phyloP scores from a whole-genome alignment of 2,113 vertebrate species.

The Rhodinocichla rosea region DNA sequence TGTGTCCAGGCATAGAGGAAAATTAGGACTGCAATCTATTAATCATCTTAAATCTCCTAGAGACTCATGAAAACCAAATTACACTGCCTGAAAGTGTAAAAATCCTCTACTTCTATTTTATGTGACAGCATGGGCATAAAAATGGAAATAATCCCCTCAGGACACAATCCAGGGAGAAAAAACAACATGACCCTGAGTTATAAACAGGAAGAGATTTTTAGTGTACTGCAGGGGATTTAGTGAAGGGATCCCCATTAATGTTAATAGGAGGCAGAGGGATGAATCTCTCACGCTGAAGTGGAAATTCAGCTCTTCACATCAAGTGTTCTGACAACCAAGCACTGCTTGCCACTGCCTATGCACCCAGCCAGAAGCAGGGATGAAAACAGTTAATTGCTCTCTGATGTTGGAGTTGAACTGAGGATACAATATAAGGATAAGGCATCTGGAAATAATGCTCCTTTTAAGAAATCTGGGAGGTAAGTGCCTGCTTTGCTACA shows the following conservation, averaged over 20 bases:
- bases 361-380: background rate
- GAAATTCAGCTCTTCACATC: background rate
- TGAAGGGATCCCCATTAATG: constrained; percentile 4
- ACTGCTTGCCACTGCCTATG: background rate
- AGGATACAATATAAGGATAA: background rate
- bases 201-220: constrained; percentile 38
- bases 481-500: background rate
- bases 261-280: background rate
- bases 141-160: constrained; percentile 42
- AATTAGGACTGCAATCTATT: background rate
- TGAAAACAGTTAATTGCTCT: constrained; percentile 20
- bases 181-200: background rate
- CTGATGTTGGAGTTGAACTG: constrained; percentile 1
- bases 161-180: background rate
- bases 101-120: background rate
- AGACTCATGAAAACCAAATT: background rate
- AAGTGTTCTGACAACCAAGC: background rate
- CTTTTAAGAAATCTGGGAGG: background rate
- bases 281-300: background rate
- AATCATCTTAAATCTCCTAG: background rate
- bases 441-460: background rate
- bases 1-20: background rate
- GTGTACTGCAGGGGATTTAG: constrained; percentile 7
- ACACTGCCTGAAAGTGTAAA: constrained; percentile 15
- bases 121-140: background rate